Evolutionary conservation across 1,140 invertebrate species (phyloP), one percentile per base, ranked within the genome.

Genomic region (Drosophila ohnishii): DNA sequence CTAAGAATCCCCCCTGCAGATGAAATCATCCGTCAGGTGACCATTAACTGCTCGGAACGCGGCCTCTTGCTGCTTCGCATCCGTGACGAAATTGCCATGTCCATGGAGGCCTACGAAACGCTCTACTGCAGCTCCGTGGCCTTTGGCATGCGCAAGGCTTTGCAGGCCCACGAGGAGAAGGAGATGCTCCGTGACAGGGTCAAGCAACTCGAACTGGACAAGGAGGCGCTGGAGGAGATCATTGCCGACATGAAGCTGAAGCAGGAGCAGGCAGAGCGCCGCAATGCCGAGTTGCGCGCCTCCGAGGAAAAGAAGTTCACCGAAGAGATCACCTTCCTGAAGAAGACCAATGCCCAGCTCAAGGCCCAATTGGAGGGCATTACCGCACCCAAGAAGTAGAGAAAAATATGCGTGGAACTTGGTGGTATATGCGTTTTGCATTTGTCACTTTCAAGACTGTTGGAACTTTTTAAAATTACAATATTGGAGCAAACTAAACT

Each of bases 91-190:
- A 95, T 99, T 55, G 94, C 95, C 69, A 99, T 99, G 95, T 99
- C 98, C 0, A 96, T 99, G 89, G 95, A 97, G 80, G 97, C 98
- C 2, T 99, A 99, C 89, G 94, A 96, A 90, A 97, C 97, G 0
- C 93, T 99, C 0, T 99, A 99, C 92, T 98, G 99, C 92, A 99
- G 97, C 92, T 98, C 98, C 63, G 97, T 99, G 57, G 98, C 98
- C 6, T 99, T 99, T 92, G 98, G 98, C 32, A 97, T 99, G 94
- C 95, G 98, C 45, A 99, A 99, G 94, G 97, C 98, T n/a, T 92
- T 99, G 55, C 96, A 97, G 92, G 95, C 94, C 3, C 94, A 94
- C 74, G 94, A 94, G 91, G 94, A 94, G 44, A 95, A 95, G 89
- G 93, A 93, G 40, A 94, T 94, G 75, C 79, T 94, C 5, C 91